Percentiles rank a stretch among this genome's conserved stretches.
phyloP scores from a whole-genome alignment of 2,888 invertebrate genomes.

The Rhingia campestris region DNA sequence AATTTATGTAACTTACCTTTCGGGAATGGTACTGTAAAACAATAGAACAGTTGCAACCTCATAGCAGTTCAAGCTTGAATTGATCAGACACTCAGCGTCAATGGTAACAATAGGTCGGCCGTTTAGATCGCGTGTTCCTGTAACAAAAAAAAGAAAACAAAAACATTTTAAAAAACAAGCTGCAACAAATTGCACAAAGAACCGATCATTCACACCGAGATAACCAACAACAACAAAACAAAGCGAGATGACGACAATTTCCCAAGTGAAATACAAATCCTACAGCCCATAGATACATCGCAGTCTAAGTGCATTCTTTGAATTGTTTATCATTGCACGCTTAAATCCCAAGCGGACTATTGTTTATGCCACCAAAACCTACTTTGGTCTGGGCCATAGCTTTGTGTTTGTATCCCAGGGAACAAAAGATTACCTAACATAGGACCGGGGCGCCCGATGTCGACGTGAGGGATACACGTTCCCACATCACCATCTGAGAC shows the following conservation, averaged over 20 bases:
- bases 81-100: slow-evolving; percentile 85
- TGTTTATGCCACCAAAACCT: slow-evolving; percentile 66
- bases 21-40: slow-evolving; percentile 88
- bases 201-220: slow-evolving; percentile 65
- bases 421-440: slow-evolving; percentile 72
- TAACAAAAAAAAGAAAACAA: slow-evolving; percentile 76
- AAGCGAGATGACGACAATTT: slow-evolving; percentile 44
- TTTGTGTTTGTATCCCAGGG: slow-evolving; percentile 41
- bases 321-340: slow-evolving; percentile 52
- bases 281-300: neutral
- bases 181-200: slow-evolving; percentile 54
- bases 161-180: slow-evolving; percentile 17
- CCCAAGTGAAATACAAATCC: slow-evolving; percentile 40
- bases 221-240: slow-evolving; percentile 1
- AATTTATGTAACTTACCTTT: slow-evolving; percentile 84
- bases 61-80: slow-evolving; percentile 86
- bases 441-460: neutral
- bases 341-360: slow-evolving; percentile 50
- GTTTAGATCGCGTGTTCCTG: slow-evolving; percentile 87
- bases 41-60: slow-evolving; percentile 88
- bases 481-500: slow-evolving; percentile 48
- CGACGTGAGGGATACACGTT: slow-evolving; percentile 57
- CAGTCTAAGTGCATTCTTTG: slow-evolving; percentile 45
- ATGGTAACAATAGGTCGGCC: slow-evolving; percentile 88
- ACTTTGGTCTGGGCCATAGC: slow-evolving; percentile 51